A percentile compares a stretch with the other conserved stretches of the same genome.
Evolutionary conservation across 2,113 vertebrate species (phyloP).

Genomic region (Bettongia penicillata): DNA sequence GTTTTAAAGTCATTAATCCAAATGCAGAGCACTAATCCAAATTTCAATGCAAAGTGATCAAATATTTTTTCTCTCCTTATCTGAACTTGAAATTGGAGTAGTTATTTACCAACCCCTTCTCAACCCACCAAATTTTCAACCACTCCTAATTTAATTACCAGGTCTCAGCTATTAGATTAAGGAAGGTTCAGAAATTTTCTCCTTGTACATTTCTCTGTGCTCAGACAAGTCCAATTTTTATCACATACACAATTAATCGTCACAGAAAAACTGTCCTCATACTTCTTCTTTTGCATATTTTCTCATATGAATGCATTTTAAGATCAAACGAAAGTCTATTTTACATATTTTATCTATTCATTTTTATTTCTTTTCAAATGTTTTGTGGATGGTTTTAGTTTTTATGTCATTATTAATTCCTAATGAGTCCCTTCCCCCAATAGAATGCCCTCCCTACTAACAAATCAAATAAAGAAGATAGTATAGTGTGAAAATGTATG

Average conservation of each 20-base stretch:
- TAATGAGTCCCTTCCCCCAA: neutral
- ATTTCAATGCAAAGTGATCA: too few relatives aligned
- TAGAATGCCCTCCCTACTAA: neutral
- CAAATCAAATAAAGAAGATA: neutral
- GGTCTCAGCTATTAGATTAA: too few relatives aligned
- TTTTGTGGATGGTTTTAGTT: neutral
- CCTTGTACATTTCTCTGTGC: neutral
- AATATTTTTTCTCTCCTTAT: too few relatives aligned
- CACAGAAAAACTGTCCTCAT: neutral
- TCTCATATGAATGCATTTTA: neutral
- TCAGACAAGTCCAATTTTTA: neutral
- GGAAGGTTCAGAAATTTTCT: too few relatives aligned
- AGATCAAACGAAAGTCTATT: neutral
- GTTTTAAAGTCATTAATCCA: too few relatives aligned
- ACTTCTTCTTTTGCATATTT: neutral
- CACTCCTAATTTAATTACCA: too few relatives aligned
- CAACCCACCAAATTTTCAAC: too few relatives aligned
- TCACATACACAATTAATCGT: neutral
- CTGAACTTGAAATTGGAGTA: too few relatives aligned
- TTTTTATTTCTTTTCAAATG: neutral
- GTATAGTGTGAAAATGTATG: neutral
- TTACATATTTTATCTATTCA: neutral
- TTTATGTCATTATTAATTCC: neutral
- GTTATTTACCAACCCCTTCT: too few relatives aligned
- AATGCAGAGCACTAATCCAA: too few relatives aligned